Evolutionary conservation across 2,797 vertebrate species (phyloP).

Genomic region (Gymnocypris eckloni): DNA sequence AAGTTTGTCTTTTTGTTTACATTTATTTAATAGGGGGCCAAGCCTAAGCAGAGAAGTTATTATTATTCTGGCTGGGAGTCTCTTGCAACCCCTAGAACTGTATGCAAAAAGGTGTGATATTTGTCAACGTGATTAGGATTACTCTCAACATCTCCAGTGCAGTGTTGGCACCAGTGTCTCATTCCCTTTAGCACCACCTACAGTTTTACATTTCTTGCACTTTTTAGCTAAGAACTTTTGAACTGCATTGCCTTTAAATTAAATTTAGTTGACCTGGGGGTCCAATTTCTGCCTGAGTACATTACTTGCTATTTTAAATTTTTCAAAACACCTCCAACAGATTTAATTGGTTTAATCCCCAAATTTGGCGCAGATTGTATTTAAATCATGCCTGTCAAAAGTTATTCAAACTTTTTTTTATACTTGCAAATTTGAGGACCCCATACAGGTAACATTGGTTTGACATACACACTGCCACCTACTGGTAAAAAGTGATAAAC

Average conservation of each 20-base stretch:
- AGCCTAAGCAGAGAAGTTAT: neutral
- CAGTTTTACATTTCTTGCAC: neutral
- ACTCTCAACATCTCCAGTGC: neutral
- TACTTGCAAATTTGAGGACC: neutral
- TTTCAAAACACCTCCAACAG: neutral
- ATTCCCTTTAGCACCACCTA: conserved; percentile 4
- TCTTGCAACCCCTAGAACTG: neutral
- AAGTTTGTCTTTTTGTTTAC: neutral
- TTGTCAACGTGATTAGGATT: neutral
- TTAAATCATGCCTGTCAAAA: neutral
- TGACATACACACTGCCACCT: neutral
- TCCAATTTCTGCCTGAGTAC: neutral
- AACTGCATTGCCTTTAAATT: neutral
- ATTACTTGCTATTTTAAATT: neutral
- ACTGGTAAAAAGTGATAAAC: neutral
- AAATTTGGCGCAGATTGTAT: neutral
- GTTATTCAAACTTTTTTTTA: neutral
- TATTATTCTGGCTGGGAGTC: conserved; percentile 15
- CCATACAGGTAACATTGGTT: neutral
- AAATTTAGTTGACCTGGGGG: neutral
- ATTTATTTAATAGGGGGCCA: neutral
- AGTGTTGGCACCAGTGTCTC: neutral
- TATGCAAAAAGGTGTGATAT: conserved; percentile 10
- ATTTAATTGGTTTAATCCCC: neutral
- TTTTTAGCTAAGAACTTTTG: neutral